Evolutionary conservation across 2,113 vertebrate species (phyloP).

Genomic region (Lamprotornis superbus): DNA sequence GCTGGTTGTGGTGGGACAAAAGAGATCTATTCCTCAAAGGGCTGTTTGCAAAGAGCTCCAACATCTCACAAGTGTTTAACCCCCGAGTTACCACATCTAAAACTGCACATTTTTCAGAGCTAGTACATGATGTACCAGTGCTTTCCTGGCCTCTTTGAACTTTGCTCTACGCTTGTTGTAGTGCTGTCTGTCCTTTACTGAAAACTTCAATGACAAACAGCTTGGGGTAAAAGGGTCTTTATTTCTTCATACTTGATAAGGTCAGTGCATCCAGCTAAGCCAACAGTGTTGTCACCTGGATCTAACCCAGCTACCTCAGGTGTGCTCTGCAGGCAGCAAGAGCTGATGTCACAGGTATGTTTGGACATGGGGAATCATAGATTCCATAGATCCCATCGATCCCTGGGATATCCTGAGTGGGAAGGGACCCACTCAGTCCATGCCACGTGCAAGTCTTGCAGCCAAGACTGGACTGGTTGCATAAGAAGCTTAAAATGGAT

Average conservation of each 20-base stretch:
- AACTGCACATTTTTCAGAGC: neutral
- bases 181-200: neutral
- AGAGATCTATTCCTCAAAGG: neutral
- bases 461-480: neutral
- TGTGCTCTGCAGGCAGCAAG: neutral
- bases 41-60: neutral
- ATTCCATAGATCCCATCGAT: too few relatives aligned
- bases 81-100: neutral
- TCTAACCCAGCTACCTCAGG: neutral
- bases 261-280: neutral
- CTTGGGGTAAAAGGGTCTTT: neutral
- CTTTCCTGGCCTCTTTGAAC: neutral
- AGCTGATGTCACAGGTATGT: rapidly evolving
- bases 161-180: rapidly evolving
- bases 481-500: neutral
- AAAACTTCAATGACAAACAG: neutral
- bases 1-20: neutral
- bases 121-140: neutral
- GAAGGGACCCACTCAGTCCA: neutral
- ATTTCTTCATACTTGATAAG: rapidly evolving
- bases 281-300: rapidly evolving
- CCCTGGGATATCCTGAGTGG: neutral
- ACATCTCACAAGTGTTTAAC: neutral
- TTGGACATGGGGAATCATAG: neutral
- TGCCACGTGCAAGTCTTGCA: neutral